Evolutionary conservation across 2,888 invertebrate species (phyloP), one percentile per base, ranked within the genome.

Genomic region (Apamea epomidion): DNA sequence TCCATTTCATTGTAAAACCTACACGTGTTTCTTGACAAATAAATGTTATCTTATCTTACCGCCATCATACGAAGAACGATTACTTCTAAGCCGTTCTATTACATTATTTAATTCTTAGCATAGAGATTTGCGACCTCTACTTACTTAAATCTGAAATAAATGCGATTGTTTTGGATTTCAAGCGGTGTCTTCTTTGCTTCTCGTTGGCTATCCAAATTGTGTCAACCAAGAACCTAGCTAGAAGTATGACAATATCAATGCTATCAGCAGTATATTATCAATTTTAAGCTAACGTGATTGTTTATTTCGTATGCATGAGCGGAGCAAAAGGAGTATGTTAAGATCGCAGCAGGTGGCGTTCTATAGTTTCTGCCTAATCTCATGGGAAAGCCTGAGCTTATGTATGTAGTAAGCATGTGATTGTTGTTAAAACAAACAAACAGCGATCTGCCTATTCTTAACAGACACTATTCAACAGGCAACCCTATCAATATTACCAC

Each of bases 401-500:
- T 54, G 21, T 54, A 54, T 21, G 7, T 2, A 54, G 21, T 21
- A 51, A 18, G 2, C 7, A 54, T 54, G 5, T 71, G 25, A 51
- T 16, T 8, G 16, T 51, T 51, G 25, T 51, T 51, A 32, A 51
- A 70, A 7, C 25, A 25, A 51, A n/a, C 29, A 29, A 51, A 48
- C 4, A 70, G 21, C 14, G 5, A 51, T 32, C 16, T 71, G 18
- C 21, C 6, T 16, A 69, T 21, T 80, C 16, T n/a, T 70, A 12
- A 54, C 0, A 51, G 16, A 84, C n/a, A 37, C 18, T 18, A 25
- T 18, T n/a, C 3, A 29, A 62, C 18, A 18, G 32, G 1, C 81
- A 74, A 45, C 81, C 81, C 65, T 85, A 37, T 45, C 58, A 29
- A 67, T 2, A 60, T 80, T 37, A 79, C 32, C 32, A 51, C 42